These are phyloP conservation scores for Eupelmus urozonus DNA, from an alignment of 2,888 invertebrate species.

Conservation along the genomic window DNA sequence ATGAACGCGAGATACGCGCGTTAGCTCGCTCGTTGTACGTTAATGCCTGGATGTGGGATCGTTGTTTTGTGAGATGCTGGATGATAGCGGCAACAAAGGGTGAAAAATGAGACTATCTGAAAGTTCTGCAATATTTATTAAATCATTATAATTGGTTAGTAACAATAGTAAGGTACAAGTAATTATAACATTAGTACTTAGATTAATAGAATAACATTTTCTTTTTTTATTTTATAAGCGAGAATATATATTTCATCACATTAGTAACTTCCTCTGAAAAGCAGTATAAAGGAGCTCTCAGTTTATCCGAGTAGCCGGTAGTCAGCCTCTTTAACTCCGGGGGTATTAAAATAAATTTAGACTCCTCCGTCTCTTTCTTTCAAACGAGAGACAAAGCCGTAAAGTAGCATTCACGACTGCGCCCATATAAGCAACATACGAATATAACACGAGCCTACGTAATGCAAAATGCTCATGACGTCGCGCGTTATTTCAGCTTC, in stretches of 20 bases:
- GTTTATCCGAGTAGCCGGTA: slow-evolving; percentile 21
- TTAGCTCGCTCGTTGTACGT: background rate
- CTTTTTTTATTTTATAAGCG: no score
- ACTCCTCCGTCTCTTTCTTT: slow-evolving; percentile 5
- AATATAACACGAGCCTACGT: background rate
- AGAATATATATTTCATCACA: background rate
- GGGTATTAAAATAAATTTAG: slow-evolving; percentile 52
- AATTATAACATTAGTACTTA: no score
- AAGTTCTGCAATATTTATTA: no score
- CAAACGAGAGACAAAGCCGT: slow-evolving; percentile 41
- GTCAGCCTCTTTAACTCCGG: slow-evolving; percentile 28
- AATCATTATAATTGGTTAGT: no score
- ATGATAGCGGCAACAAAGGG: no score
- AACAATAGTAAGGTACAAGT: no score
- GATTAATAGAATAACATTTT: no score
- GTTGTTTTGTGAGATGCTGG: no score
- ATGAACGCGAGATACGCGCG: slow-evolving; percentile 3
- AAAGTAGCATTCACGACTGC: slow-evolving; percentile 41
- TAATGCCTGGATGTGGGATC: no score
- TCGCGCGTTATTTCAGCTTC: background rate
- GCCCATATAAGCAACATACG: background rate
- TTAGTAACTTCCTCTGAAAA: slow-evolving; percentile 13
- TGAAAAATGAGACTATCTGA: no score
- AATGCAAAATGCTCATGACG: background rate
- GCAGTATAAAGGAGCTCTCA: background rate